phyloP scores from a whole-genome alignment of 2,797 vertebrate genomes.

The Aplochiton taeniatus region DNA sequence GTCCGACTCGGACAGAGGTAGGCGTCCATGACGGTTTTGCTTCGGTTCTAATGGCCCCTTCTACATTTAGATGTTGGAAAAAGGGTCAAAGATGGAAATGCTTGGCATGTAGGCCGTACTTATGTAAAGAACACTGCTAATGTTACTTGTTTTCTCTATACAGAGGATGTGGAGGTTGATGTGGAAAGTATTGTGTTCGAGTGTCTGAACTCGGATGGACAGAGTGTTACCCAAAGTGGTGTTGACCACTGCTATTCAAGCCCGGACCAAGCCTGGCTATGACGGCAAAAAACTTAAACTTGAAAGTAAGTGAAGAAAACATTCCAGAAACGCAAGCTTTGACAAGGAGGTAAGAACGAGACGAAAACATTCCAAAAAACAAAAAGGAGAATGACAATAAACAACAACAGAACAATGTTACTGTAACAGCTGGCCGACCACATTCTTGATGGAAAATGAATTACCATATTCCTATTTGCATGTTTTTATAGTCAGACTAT shows the following conservation, averaged over 20 bases:
- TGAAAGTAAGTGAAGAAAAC: slow-evolving; percentile 45
- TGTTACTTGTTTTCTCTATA: slow-evolving; percentile 21
- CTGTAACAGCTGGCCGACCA: slow-evolving; percentile 51
- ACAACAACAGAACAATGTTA: slow-evolving; percentile 37
- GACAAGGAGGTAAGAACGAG: slow-evolving; percentile 26
- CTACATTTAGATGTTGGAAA: too few relatives aligned
- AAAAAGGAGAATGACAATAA: slow-evolving; percentile 7
- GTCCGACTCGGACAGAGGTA: slow-evolving; percentile 90
- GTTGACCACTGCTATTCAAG: slow-evolving; percentile 93
- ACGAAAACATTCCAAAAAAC: slow-evolving; percentile 64
- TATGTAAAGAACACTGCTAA: slow-evolving; percentile 14
- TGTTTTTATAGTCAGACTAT: not conserved
- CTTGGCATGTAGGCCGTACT: not conserved
- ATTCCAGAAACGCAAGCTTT: slow-evolving; percentile 61
- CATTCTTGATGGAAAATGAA: slow-evolving; percentile 18
- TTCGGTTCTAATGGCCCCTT: too few relatives aligned
- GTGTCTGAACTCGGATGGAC: slow-evolving; percentile 76
- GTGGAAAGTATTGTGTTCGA: slow-evolving; percentile 85
- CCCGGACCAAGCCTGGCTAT: slow-evolving; percentile 75
- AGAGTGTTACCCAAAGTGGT: slow-evolving; percentile 67
- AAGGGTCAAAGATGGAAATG: too few relatives aligned
- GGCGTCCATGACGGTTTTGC: not conserved
- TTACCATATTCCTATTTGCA: not conserved
- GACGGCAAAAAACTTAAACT: slow-evolving; percentile 51
- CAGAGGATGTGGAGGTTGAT: slow-evolving; percentile 91